phyloP scores from a whole-genome alignment of 30 jellyfish, hydroid and myxozoan genomes.

The Aurelia coerulea region DNA sequence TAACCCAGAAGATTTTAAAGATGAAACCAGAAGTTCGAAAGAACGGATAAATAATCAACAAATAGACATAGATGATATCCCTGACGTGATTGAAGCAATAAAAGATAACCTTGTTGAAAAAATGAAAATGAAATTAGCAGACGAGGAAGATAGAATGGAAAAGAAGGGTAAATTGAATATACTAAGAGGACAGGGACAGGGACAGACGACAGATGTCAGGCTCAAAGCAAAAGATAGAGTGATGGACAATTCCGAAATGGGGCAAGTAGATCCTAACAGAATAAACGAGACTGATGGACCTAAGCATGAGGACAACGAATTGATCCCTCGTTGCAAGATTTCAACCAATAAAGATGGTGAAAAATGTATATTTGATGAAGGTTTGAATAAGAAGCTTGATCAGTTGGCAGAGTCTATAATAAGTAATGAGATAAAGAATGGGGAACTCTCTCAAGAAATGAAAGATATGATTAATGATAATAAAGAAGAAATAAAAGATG shows the following conservation, averaged over 20 bases:
- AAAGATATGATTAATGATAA: not conserved
- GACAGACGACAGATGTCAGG: too few relatives aligned
- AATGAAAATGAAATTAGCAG: conserved; percentile 22
- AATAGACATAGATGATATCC: conserved; percentile 21
- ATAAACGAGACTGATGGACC: too few relatives aligned
- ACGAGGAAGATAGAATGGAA: conserved; percentile 19
- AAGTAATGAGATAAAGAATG: conserved; percentile 1
- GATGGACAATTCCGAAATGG: too few relatives aligned
- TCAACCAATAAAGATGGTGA: not conserved
- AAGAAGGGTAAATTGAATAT: not conserved
- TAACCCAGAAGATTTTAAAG: not conserved
- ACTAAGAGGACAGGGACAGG: too few relatives aligned
- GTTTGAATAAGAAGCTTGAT: not conserved
- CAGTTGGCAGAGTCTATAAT: conserved; percentile 38
- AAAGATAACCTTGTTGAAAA: conserved; percentile 45
- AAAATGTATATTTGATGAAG: not conserved
- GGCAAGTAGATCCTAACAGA: too few relatives aligned
- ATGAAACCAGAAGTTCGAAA: not conserved
- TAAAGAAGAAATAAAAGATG: conserved; percentile 9
- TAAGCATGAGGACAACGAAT: not conserved
- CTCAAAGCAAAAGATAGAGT: too few relatives aligned
- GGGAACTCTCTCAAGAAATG: not conserved
- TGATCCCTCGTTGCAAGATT: not conserved
- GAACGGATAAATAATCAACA: not conserved
- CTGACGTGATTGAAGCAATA: conserved; percentile 59